Base-by-base conservation (phyloP, 2,888 invertebrate species). In the Syritta pipiens region DNA sequence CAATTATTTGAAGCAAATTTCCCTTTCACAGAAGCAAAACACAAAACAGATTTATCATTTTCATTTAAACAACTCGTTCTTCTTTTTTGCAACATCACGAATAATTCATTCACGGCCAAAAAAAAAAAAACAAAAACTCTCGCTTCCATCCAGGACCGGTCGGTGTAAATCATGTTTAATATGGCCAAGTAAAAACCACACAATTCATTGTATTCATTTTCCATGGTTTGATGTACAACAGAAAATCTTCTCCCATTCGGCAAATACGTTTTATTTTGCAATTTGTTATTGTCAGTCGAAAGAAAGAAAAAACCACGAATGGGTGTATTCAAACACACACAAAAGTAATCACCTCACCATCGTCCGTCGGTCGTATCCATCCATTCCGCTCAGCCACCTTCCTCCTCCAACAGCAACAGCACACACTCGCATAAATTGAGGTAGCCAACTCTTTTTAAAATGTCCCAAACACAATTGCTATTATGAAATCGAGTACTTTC, bases 401-500 rank as follows among this genome's bases (percentile, higher is more conserved):
- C n/a, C n/a, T n/a, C n/a, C n/a, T n/a, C n/a, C n/a, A n/a, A n/a
- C n/a, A n/a, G n/a, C n/a, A n/a, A n/a, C n/a, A n/a, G n/a, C n/a
- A n/a, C n/a, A n/a, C n/a, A n/a, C n/a, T n/a, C n/a, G n/a, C n/a
- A n/a, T n/a, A n/a, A n/a, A n/a, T n/a, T n/a, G n/a, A n/a, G n/a
- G 19, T 22, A 28, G n/a, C 14, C 17, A 30, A 59, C 24, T 65
- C 53, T 65, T 46, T 37, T 3, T 3, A 46, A 30, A 48, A 37
- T 57, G 28, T 4, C 3, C 19, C n/a, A n/a, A n/a, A 35, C 46
- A 20, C 32, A 46, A 67, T 46, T 44, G 35, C 12, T 51, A 67
- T 67, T 67, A 67, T 48, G 46, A 46, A 46, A 67, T 55, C 26
- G 22, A 4, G 30, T 20, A 67, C 55, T 67, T 57, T 67, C 48